Base-by-base conservation (phyloP, 2,797 vertebrate genomes). In the Ctenopoma multispine region DNA sequence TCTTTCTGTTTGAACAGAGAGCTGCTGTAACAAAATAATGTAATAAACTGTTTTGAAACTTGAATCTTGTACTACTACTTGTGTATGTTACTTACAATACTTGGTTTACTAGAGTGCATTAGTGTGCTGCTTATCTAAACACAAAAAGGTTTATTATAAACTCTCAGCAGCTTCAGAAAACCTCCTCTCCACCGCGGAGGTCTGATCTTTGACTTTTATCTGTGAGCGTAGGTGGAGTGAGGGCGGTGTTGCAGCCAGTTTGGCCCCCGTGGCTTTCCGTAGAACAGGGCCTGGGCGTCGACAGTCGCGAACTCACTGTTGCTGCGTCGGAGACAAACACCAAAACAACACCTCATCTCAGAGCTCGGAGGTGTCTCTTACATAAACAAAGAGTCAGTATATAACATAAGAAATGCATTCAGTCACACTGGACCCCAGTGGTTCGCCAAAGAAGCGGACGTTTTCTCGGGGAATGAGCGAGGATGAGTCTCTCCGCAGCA, bases 381-480 rank as follows among this genome's bases (percentile, higher is more conserved):
- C 51, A 49, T 82, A 87, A 87, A 85, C 31, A 3, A 10, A 2
- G 38, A 53, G 70, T 40, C 29, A 24, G 68, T 47, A 75, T 63
- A 78, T 72, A 62, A 23, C 13, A 11, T 8, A 83, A 83, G 3
- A 83, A 12, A 95, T 95, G 94, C 90, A 88, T 46, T 92, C 94
- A 4, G 91, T 79, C 58, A 56, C 82, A 10, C 23, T 85, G 54
- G 94, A 95, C 41, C 89, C 83, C 80, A 84, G 56, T 4, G 91
- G 81, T 0, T 94, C 95, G 10, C 93, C 94, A 0, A 92, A 77
- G 64, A 94, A 90, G 63, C 81, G 94, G 71, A 78, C 87, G 12
- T 69, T 94, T 11, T 93, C 94, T 46, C 92, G 93, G 23, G 94
- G 90, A 64, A 48, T 93, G 59, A 95, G 94, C 75, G 95, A 95